These are phyloP conservation scores for Campylomormyrus tamandua DNA, from an alignment of 2,113 vertebrate species.

Conservation along the genomic window DNA sequence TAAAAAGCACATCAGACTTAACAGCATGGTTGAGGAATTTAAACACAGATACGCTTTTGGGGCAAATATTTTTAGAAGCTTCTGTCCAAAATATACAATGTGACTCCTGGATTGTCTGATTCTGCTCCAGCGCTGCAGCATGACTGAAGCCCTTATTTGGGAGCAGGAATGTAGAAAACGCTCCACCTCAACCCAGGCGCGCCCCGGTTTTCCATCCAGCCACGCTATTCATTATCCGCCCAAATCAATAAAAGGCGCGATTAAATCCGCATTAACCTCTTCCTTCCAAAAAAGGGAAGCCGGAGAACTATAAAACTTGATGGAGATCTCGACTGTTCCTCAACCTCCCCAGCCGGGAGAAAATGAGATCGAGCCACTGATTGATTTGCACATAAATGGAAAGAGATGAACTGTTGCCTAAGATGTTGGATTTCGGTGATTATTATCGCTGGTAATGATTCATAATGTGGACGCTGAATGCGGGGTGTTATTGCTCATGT, in stretches of 20 bases:
- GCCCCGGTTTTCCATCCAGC: constrained; percentile 30
- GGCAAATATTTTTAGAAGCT: neutral
- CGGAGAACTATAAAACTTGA: neutral
- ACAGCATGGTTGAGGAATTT: neutral
- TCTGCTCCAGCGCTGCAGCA: neutral
- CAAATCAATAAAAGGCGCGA: constrained; percentile 66
- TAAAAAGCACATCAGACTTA: neutral
- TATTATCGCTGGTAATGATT: neutral
- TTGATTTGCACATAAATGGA: constrained; percentile 15
- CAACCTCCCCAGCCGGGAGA: neutral
- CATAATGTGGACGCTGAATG: neutral
- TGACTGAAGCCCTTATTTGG: neutral
- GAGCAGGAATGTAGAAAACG: neutral
- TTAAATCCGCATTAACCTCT: constrained; percentile 55
- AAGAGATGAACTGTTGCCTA: constrained; percentile 2
- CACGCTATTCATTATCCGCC: constrained; percentile 71
- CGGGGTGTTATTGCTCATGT: neutral
- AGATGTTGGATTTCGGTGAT: neutral
- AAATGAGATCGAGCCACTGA: neutral
- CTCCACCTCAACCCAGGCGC: neutral
- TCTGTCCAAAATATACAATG: neutral
- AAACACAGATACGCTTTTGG: neutral
- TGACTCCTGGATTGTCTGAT: neutral
- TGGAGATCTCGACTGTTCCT: neutral
- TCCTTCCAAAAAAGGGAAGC: constrained; percentile 38